Percentiles rank a stretch among this genome's conserved stretches.
phyloP scores from a whole-genome alignment of 2,113 vertebrate species.

The Hydropotes inermis region DNA sequence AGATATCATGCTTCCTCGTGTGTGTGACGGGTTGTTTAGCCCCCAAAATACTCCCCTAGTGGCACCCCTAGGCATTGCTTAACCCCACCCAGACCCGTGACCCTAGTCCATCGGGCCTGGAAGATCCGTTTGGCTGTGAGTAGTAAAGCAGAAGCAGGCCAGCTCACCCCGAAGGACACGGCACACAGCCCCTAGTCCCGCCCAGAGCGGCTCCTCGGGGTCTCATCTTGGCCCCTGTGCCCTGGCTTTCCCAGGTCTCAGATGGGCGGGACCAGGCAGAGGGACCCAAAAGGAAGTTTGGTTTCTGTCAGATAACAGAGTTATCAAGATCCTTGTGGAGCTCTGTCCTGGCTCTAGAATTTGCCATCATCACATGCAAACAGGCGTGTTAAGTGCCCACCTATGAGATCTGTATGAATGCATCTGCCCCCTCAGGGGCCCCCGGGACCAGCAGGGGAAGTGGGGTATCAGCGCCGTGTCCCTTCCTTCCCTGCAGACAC shows the following conservation, averaged over 20 bases:
- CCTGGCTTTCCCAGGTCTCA: neutral
- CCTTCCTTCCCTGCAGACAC: neutral
- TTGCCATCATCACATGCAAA: neutral
- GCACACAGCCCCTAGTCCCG: neutral
- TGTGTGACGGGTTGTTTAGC: neutral
- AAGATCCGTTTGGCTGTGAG: neutral
- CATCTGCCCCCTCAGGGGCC: neutral
- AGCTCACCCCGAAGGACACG: neutral
- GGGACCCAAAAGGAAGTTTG: neutral
- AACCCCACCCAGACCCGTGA: neutral
- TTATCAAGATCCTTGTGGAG: neutral
- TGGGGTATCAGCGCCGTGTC: accelerated
- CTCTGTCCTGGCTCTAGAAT: neutral
- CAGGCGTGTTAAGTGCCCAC: neutral
- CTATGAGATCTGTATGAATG: neutral
- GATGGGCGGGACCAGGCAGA: neutral
- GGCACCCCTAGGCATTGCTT: conserved; percentile 60
- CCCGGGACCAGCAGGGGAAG: neutral
- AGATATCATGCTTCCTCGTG: neutral
- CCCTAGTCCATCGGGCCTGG: neutral
- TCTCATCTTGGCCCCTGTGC: no score
- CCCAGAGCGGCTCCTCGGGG: neutral
- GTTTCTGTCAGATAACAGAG: neutral
- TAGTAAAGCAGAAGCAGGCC: neutral
- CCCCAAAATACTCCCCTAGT: conserved; percentile 58